Evolutionary conservation across 1,140 invertebrate species (phyloP), one percentile per base, ranked within the genome.

Genomic region (Philopotamus ludificatus): DNA sequence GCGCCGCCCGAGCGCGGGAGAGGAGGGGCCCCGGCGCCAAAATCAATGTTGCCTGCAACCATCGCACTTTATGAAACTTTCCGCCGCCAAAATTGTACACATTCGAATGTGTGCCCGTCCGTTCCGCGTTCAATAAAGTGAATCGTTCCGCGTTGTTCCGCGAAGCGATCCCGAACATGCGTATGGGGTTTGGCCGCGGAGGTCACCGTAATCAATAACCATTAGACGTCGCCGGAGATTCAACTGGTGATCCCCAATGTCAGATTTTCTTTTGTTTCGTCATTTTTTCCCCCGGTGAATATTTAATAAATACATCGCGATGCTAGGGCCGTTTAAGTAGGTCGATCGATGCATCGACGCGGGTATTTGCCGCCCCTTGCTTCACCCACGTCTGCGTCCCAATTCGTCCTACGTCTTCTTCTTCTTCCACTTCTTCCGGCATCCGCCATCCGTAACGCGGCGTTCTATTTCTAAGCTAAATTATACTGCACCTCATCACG

Each of bases 271-370:
- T n/a, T n/a, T n/a, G n/a, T n/a, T n/a, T n/a, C n/a, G n/a, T n/a
- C n/a, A n/a, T n/a, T n/a, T n/a, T n/a, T n/a, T n/a, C n/a, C n/a
- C n/a, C n/a, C n/a, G n/a, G n/a, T n/a, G n/a, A n/a, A n/a, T n/a
- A n/a, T n/a, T n/a, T n/a, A n/a, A n/a, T n/a, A 34, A 34, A 34
- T 34, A 34, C 7, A 12, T 9, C 44, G 12, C 12, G 12, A 7
- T 34, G 28, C 12, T 54, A 65, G 54, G 57, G 55, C 59, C 16
- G 50, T 45, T 51, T 63, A 68, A 64, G 57, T 68, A 68, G 66
- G 66, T 68, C 66, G 66, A 68, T 68, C 66, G 66, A 68, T 68
- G 66, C 66, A 68, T 61, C 62, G 55, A 25, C 28, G 49, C 22
- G 47, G 42, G 57, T 59, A 42, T 25, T 41, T 9, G 7, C 34